Evolutionary conservation across 2,113 vertebrate genomes (phyloP).

Genomic region (Rhagologus leucostigma): DNA sequence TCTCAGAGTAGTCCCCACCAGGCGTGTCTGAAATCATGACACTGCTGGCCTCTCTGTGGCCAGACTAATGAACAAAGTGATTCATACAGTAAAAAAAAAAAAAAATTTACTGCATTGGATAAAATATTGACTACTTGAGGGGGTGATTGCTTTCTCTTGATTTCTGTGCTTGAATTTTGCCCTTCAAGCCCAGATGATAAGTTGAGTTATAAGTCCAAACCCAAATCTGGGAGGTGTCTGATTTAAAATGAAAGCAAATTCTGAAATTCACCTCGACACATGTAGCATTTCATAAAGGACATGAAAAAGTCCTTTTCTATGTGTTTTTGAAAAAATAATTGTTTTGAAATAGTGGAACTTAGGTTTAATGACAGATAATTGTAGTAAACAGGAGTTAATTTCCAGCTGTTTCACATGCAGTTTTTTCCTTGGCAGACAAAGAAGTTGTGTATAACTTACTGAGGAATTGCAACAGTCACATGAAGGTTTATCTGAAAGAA

Average conservation of each 20-base stretch:
- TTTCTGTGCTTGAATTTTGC: not conserved
- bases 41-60: not conserved
- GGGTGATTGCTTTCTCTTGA: not conserved
- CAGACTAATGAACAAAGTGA: not conserved
- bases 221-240: not conserved
- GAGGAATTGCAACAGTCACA: constrained; percentile 74
- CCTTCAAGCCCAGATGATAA: not conserved
- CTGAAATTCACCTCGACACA: not conserved
- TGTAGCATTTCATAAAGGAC: not conserved
- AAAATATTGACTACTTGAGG: not conserved
- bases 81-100: not conserved
- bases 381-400: not conserved
- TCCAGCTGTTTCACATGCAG: not conserved
- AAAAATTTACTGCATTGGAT: not conserved
- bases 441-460: constrained; percentile 72
- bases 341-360: not conserved
- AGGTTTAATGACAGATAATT: not conserved
- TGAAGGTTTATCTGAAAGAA: constrained; percentile 87
- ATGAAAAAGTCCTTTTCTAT: not conserved
- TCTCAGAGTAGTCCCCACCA: not conserved
- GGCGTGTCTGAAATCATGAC: not conserved
- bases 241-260: not conserved
- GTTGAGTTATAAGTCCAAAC: not conserved
- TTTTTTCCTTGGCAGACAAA: constrained; percentile 64
- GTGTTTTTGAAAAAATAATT: not conserved